Evolutionary conservation across 2,888 invertebrate species (phyloP).

Genomic region (Cistogaster globosa): DNA sequence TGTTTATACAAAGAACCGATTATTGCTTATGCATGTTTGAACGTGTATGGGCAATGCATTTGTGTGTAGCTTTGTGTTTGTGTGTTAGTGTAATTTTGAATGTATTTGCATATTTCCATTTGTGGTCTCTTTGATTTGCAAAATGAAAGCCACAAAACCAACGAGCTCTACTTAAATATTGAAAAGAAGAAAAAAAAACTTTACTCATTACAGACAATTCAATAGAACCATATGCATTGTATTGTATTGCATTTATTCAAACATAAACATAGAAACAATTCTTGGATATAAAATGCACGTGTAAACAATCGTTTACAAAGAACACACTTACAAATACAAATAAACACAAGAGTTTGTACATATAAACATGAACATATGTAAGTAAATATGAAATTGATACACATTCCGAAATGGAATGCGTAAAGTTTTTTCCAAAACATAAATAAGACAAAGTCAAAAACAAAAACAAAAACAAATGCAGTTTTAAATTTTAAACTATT

Average conservation of each 20-base stretch:
- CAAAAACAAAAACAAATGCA: conserved; percentile 29
- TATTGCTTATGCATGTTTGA: neutral
- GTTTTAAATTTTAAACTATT: conserved; percentile 23
- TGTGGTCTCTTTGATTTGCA: conserved; percentile 70
- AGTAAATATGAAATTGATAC: conserved; percentile 27
- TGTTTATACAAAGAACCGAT: neutral
- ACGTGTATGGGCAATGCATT: neutral
- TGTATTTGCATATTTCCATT: conserved; percentile 68
- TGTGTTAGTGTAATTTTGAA: conserved; percentile 42
- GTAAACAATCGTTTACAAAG: conserved; percentile 5
- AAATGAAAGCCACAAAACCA: conserved; percentile 67
- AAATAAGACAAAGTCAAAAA: neutral
- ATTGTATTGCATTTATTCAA: neutral
- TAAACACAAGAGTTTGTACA: neutral
- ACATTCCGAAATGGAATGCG: neutral
- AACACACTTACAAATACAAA: neutral
- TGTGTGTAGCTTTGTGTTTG: neutral
- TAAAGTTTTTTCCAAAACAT: neutral
- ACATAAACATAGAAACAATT: neutral
- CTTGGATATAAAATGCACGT: neutral
- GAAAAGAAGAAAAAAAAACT: conserved; percentile 22
- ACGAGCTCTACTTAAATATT: conserved; percentile 51
- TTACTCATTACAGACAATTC: conserved; percentile 28
- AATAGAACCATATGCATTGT: conserved; percentile 6
- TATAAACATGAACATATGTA: neutral